Evolutionary conservation across 2,888 invertebrate genomes (phyloP).

Genomic region (Deladenus siricidicola): DNA sequence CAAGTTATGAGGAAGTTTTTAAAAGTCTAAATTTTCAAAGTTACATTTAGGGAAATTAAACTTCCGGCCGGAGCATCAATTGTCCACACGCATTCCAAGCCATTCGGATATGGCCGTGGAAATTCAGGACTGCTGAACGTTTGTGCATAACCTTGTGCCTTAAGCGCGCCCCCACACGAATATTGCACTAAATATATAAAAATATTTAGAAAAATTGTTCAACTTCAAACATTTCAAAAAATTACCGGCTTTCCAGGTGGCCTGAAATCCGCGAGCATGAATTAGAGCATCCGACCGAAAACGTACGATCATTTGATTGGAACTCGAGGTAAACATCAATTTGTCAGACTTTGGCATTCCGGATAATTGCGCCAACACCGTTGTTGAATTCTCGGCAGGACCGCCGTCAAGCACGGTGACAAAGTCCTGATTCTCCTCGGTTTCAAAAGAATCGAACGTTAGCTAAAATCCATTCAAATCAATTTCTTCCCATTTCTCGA

Average conservation of each 20-base stretch:
- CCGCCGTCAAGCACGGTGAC: slow-evolving; percentile 92
- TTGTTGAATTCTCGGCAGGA: slow-evolving; percentile 82
- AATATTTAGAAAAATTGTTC: slow-evolving; percentile 1
- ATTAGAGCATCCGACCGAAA: slow-evolving; percentile 89
- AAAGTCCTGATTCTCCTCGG: slow-evolving; percentile 89
- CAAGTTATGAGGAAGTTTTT: background rate
- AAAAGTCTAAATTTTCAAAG: no score
- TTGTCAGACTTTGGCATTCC: slow-evolving; percentile 62
- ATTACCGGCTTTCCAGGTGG: slow-evolving; percentile 51
- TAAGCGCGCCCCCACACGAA: slow-evolving; percentile 76
- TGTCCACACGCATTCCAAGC: slow-evolving; percentile 86
- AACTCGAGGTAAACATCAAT: slow-evolving; percentile 75
- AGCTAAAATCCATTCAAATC: slow-evolving; percentile 43
- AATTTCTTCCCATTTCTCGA: no score
- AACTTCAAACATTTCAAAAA: slow-evolving; percentile 5
- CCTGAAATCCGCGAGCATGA: slow-evolving; percentile 76
- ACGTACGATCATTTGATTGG: slow-evolving; percentile 94
- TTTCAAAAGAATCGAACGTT: slow-evolving; percentile 90
- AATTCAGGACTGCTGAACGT: slow-evolving; percentile 81
- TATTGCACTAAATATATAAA: slow-evolving; percentile 63
- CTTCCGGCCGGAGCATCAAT: slow-evolving; percentile 77
- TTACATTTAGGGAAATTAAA: slow-evolving; percentile 79
- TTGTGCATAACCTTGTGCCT: slow-evolving; percentile 80
- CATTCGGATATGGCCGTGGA: slow-evolving; percentile 84
- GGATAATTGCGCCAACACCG: slow-evolving; percentile 75